phyloP scores from a whole-genome alignment of 2,797 vertebrate species.

The Megaceryle alcyon region DNA sequence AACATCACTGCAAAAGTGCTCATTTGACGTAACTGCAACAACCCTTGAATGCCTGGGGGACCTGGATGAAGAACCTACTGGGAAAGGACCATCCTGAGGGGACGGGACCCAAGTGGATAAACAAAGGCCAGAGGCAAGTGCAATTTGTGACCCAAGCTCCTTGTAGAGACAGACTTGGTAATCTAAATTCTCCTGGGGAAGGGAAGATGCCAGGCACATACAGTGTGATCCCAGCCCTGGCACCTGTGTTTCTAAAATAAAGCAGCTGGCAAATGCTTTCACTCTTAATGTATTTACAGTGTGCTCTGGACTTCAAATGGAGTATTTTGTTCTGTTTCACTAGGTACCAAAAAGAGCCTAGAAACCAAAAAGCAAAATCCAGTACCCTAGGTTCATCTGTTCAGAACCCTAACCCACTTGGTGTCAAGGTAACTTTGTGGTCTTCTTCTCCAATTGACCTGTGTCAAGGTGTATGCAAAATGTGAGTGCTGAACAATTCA shows the following conservation, averaged over 20 bases:
- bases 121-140: not conserved
- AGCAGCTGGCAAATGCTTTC: not conserved
- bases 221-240: not conserved
- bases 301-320: not conserved
- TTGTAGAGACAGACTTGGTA: not conserved
- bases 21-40: not conserved
- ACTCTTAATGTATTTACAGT: not conserved
- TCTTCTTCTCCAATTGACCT: not conserved
- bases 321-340: not conserved
- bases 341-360: not conserved
- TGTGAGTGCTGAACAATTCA: not conserved
- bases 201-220: not conserved
- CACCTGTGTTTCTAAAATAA: not conserved
- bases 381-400: not conserved
- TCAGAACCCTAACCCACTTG: not conserved
- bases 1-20: not conserved
- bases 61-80: not conserved
- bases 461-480: not conserved
- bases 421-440: slow-evolving; percentile 5
- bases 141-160: not conserved
- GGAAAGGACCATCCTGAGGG: not conserved
- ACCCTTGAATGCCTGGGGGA: not conserved
- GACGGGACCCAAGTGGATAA: not conserved
- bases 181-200: not conserved
- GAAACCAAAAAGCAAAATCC: not conserved